Conservation (phyloP, 1,140 invertebrate genomes). For the Brachionus rubens region DNA sequence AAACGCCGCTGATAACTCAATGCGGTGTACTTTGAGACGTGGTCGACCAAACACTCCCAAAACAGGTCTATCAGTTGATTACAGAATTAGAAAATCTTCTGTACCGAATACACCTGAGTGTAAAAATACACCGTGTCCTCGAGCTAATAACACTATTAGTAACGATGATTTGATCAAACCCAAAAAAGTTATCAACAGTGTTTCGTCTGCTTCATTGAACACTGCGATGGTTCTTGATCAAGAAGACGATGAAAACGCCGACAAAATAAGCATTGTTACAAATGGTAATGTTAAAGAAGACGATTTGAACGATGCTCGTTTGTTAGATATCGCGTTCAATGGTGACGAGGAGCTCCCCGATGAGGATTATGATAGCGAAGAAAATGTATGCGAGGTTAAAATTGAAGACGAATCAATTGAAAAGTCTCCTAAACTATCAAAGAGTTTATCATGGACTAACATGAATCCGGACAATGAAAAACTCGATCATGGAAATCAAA, state of each 20-base stretch:
- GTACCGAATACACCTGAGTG: constrained; percentile 42
- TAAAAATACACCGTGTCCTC: background rate
- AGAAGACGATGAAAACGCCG: constrained; percentile 36
- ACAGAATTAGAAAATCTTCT: constrained; percentile 38
- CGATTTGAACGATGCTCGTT: constrained; percentile 24
- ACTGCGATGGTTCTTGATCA: constrained; percentile 40
- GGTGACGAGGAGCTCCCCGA: constrained; percentile 8
- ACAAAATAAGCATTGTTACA: constrained; percentile 29
- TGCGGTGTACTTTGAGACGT: constrained; percentile 36
- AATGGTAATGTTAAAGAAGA: background rate
- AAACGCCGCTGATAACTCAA: background rate
- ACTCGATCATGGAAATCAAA: background rate
- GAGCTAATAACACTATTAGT: constrained; percentile 38
- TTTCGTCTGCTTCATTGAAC: constrained; percentile 10
- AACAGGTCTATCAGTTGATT: constrained; percentile 40
- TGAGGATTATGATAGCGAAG: background rate
- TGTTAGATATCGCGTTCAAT: constrained; percentile 23
- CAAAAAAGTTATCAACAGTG: constrained; percentile 1
- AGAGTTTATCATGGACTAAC: background rate
- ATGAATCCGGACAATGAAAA: background rate
- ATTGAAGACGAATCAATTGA: background rate
- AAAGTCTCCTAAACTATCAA: background rate
- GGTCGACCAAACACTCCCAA: constrained; percentile 39
- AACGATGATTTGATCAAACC: constrained; percentile 14
- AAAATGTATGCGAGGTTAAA: constrained; percentile 21